phyloP scores from a whole-genome alignment of 2,888 invertebrate genomes.

The Selenia dentaria region DNA sequence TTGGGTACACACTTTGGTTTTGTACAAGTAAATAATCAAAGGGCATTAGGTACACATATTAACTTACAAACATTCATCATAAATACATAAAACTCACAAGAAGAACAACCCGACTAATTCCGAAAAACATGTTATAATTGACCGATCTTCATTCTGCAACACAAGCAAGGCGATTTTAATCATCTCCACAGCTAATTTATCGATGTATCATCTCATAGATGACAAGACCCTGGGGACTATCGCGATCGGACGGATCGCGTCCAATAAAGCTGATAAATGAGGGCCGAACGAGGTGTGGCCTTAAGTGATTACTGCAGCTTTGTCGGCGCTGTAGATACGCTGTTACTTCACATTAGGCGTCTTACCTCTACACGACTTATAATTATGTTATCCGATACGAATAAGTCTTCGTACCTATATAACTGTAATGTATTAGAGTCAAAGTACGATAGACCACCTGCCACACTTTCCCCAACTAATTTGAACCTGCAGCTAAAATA shows the following conservation, averaged over 20 bases:
- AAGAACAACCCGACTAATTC: too few relatives aligned
- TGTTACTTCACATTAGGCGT: conserved; percentile 36
- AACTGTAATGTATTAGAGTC: too few relatives aligned
- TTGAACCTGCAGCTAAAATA: too few relatives aligned
- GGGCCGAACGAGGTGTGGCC: conserved; percentile 63
- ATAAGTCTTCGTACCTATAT: conserved; percentile 11
- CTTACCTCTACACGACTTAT: conserved; percentile 27
- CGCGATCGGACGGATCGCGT: conserved; percentile 53
- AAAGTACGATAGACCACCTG: too few relatives aligned
- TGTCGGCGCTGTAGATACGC: conserved; percentile 38
- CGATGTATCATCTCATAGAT: conserved; percentile 18
- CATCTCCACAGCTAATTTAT: conserved; percentile 10
- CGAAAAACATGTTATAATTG: too few relatives aligned
- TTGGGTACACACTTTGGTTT: too few relatives aligned
- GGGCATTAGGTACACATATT: too few relatives aligned
- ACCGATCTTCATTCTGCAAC: neutral
- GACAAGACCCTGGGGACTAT: conserved; percentile 38
- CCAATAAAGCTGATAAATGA: conserved; percentile 70
- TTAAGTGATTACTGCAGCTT: conserved; percentile 82
- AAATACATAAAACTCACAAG: too few relatives aligned
- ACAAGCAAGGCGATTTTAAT: conserved; percentile 20
- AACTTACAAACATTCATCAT: too few relatives aligned
- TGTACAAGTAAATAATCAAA: too few relatives aligned
- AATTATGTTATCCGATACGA: conserved; percentile 18
- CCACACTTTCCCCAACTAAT: too few relatives aligned